Conservation (phyloP, 2,888 invertebrate genomes). For the Eudemis profundana region DNA sequence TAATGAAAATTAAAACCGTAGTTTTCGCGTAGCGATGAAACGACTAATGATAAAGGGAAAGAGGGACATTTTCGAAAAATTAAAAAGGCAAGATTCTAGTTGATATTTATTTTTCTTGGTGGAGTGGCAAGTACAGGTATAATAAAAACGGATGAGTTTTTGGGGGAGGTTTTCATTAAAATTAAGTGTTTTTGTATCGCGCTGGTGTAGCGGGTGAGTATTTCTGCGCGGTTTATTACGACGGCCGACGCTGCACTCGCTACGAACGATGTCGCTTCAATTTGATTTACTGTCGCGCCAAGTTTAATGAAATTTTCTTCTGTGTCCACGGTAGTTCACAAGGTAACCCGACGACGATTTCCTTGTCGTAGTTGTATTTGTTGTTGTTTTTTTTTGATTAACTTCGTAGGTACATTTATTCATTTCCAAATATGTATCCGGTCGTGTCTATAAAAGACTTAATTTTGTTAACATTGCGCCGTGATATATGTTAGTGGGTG, state of each 20-base stretch:
- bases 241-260: constrained; percentile 40
- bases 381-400: too few species aligned
- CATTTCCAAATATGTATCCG: not conserved
- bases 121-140: constrained; percentile 37
- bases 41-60: too few species aligned
- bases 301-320: constrained; percentile 35
- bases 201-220: constrained; percentile 20
- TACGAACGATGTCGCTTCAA: constrained; percentile 31
- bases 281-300: constrained; percentile 38
- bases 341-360: not conserved
- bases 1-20: too few species aligned
- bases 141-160: constrained; percentile 41
- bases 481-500: constrained; percentile 8
- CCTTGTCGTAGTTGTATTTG: too few species aligned
- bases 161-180: constrained; percentile 41
- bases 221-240: constrained; percentile 29
- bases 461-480: not conserved
- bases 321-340: constrained; percentile 11
- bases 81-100: too few species aligned
- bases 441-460: constrained; percentile 11
- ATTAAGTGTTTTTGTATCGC: constrained; percentile 39
- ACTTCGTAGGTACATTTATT: too few species aligned
- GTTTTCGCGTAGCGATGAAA: too few species aligned
- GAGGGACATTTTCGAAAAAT: too few species aligned
- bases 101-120: constrained; percentile 17